These are phyloP conservation scores for Hydractinia symbiolongicarpus DNA, from an alignment of 30 jellyfish, hydroid and myxozoan species.

Conservation along the genomic window DNA sequence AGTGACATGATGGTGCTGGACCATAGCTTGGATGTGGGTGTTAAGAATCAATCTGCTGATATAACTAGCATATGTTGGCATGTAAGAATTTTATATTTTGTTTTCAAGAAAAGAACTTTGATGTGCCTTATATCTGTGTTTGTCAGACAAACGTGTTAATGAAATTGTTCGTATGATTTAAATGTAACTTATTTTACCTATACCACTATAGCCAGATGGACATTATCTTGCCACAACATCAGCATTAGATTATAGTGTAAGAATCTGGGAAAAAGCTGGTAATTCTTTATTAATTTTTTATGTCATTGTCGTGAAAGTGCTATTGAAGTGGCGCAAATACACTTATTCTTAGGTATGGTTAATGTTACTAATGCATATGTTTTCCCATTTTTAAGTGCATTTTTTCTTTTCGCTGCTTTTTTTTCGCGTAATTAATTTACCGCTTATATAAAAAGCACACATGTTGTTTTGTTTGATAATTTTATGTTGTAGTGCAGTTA, in stretches of 20 bases:
- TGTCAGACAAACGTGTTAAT: neutral
- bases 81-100: constrained; percentile 46
- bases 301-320: neutral
- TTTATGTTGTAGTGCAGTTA: too few relatives aligned
- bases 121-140: neutral
- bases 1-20: constrained; percentile 44
- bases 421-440: too few relatives aligned
- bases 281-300: neutral
- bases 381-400: too few relatives aligned
- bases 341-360: too few relatives aligned
- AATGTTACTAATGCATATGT: too few relatives aligned
- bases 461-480: too few relatives aligned
- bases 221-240: constrained; percentile 80
- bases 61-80: constrained; percentile 87
- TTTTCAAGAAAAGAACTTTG: neutral
- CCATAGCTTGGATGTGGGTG: constrained; percentile 36
- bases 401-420: too few relatives aligned
- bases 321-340: too few relatives aligned
- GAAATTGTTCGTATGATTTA: neutral
- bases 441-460: too few relatives aligned
- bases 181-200: neutral
- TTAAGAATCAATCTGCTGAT: constrained; percentile 38
- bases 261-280: constrained; percentile 91
- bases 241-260: constrained; percentile 51
- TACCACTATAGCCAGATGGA: constrained; percentile 66